phyloP scores from a whole-genome alignment of 2,797 vertebrate genomes.

The Cottoperca gobio region DNA sequence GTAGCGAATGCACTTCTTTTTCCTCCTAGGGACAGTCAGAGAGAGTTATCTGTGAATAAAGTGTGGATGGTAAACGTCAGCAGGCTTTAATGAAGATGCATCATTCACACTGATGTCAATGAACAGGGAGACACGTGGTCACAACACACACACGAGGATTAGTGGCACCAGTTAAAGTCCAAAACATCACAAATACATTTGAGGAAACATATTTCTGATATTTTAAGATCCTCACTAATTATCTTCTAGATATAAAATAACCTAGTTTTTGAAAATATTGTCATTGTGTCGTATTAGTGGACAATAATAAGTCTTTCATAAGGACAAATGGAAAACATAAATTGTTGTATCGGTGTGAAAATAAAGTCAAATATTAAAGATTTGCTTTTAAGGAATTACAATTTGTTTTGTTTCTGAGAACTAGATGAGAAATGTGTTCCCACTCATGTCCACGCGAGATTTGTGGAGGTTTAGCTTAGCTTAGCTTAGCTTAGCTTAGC shows the following conservation, averaged over 20 bases:
- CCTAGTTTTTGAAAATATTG: not conserved
- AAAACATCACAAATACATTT: not conserved
- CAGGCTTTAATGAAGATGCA: constrained; percentile 73
- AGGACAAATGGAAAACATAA: not conserved
- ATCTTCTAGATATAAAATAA: not conserved
- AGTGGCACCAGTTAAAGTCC: constrained; percentile 14
- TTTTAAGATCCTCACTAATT: not conserved
- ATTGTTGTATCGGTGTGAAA: not conserved
- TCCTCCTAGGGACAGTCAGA: constrained; percentile 98
- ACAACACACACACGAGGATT: constrained; percentile 18
- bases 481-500: not conserved
- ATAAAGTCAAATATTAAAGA: not conserved
- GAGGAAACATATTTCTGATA: not conserved
- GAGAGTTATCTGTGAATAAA: constrained; percentile 96
- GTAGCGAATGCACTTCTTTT: constrained; percentile 99
- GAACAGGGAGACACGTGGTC: constrained; percentile 46
- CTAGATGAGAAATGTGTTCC: not conserved
- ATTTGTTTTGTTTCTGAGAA: not conserved
- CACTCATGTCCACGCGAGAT: not conserved
- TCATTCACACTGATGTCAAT: constrained; percentile 64
- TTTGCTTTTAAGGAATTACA: not conserved
- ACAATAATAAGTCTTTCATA: not conserved
- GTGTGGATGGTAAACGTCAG: constrained; percentile 89
- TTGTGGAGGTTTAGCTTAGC: not conserved
- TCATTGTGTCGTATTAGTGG: not conserved